Evolutionary conservation across 2,888 invertebrate species (phyloP).

Genomic region (Amiota communis): DNA sequence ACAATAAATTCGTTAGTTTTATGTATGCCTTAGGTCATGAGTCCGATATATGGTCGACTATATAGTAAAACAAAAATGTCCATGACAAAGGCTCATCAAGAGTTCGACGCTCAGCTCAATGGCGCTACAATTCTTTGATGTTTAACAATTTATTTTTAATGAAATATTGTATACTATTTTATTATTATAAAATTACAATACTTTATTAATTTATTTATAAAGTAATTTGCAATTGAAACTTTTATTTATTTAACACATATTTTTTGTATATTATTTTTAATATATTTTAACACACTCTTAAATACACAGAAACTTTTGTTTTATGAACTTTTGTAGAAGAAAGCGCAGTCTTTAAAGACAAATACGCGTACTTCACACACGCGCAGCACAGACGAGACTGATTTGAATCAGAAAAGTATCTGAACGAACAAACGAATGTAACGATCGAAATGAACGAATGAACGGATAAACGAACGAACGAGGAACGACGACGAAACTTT

Average conservation of each 20-base stretch:
- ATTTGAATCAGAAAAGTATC: conserved; percentile 7
- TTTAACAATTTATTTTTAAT: conserved; percentile 1
- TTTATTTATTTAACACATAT: conserved; percentile 38
- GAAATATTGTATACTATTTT: neutral
- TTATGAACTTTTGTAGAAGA: no score
- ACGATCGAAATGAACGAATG: conserved; percentile 20
- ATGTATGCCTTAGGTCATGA: conserved; percentile 19
- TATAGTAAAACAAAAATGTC: neutral
- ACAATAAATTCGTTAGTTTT: conserved; percentile 31
- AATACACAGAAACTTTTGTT: no score
- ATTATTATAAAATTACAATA: conserved; percentile 31
- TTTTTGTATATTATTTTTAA: conserved; percentile 6
- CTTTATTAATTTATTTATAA: conserved; percentile 40
- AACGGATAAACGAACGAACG: conserved; percentile 1
- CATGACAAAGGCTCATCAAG: neutral
- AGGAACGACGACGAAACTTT: neutral
- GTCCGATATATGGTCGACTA: no score
- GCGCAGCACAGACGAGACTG: conserved; percentile 67
- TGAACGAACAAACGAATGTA: no score
- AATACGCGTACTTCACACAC: conserved; percentile 54
- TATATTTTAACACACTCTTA: neutral
- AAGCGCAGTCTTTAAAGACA: neutral
- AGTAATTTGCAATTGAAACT: conserved; percentile 47
- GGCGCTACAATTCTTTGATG: conserved; percentile 21
- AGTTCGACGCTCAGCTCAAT: neutral